Base-by-base conservation (phyloP, 2,888 invertebrate genomes). In the Rhingia campestris region DNA sequence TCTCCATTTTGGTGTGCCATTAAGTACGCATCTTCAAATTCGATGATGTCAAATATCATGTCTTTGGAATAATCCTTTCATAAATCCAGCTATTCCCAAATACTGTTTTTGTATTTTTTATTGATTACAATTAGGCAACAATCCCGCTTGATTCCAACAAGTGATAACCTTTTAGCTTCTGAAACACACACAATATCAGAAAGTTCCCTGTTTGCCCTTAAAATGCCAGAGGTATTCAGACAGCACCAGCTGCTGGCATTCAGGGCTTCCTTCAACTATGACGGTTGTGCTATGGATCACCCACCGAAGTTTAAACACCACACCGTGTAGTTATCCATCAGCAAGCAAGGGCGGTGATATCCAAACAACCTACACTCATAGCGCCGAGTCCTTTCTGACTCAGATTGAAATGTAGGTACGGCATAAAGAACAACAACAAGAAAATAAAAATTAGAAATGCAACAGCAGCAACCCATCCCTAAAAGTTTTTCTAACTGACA, bases 211-310 rank as follows among this genome's bases (percentile, higher is more conserved):
- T 67, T 53, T 67, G 41, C 59, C 58, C 39, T 22, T 37, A 9
- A 75, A 75, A 75, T 75, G 59, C 53, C 75, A 67, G 66, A 75
- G 67, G 67, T 49, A 66, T 56, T 12, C 35, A 33, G 47, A 47
- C 9, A 22, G 49, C 39, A 66, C 56, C 74, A 49, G 47, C 58
- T 74, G 64, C 64, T 54, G 54, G 47, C 49, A 58, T 49, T 56
- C 14, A 39, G 39, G 2, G 6, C 7, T 10, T 10, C 9, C 7
- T 4, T 47, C 22, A 5, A 12, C 9, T 39, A 10, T 10, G 54
- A 33, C 14, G 35, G 10, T 12, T n/a, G 35, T 5, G 10, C 32
- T n/a, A 39, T 54, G 30, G 53, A n/a, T 14, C 33, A 35, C 12
- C 59, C 61, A 73, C 72, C 63, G 54, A 45, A 75, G 45, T 75